Percentiles rank a stretch among this genome's conserved stretches.
These are phyloP conservation scores for Cetoscarus ocellatus DNA, from an alignment of 2,797 vertebrate genomes.

Conservation along the genomic window DNA sequence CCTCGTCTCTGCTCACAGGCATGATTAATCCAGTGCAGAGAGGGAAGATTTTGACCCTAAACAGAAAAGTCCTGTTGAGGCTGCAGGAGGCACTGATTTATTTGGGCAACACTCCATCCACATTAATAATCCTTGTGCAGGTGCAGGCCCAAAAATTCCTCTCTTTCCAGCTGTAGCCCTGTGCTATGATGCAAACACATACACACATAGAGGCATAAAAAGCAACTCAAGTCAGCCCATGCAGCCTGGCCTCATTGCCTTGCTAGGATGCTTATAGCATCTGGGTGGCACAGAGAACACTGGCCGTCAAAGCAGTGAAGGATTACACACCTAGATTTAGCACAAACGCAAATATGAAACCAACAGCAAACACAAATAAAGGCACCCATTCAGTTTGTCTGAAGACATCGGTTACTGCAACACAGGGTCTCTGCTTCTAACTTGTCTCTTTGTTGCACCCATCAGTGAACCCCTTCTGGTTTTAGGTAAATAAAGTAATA, in stretches of 20 bases:
- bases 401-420: conserved; percentile 32
- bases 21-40: conserved; percentile 85
- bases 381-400: conserved; percentile 38
- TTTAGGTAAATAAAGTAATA: background rate
- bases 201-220: conserved; percentile 41
- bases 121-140: conserved; percentile 88
- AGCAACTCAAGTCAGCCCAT: conserved; percentile 60
- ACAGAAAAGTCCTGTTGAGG: conserved; percentile 88
- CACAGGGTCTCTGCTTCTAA: conserved; percentile 31
- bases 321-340: conserved; percentile 79
- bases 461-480: background rate
- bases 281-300: conserved; percentile 82
- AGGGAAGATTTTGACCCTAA: conserved; percentile 87
- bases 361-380: conserved; percentile 51
- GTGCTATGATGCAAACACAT: conserved; percentile 36
- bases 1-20: conserved; percentile 69
- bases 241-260: conserved; percentile 68
- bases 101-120: conserved; percentile 79
- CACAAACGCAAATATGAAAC: conserved; percentile 72
- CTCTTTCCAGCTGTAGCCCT: conserved; percentile 74
- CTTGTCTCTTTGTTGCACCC: background rate
- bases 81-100: conserved; percentile 88
- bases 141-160: conserved; percentile 87
- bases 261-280: conserved; percentile 69
- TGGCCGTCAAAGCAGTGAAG: conserved; percentile 70